phyloP scores from a whole-genome alignment of 2,797 vertebrate species.

The Harpagifer antarcticus region DNA sequence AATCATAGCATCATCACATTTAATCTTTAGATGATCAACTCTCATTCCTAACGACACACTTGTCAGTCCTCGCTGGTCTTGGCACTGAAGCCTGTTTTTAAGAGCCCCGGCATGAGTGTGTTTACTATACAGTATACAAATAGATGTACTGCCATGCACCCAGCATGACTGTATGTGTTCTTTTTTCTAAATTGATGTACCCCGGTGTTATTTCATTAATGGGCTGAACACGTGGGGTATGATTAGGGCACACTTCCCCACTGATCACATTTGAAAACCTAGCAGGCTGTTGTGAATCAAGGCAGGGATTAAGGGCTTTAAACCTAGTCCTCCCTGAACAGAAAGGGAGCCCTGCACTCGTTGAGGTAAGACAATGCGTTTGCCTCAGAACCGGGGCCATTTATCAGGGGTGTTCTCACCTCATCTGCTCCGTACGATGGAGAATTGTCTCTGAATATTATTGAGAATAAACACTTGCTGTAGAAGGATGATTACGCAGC shows the following conservation, averaged over 20 bases:
- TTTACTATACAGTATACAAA: conserved; percentile 37
- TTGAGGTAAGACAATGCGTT: conserved; percentile 68
- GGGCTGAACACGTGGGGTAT: conserved; percentile 41
- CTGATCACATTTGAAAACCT: conserved; percentile 78
- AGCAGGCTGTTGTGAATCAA: conserved; percentile 77
- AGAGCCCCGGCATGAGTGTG: conserved; percentile 18
- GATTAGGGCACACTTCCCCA: conserved; percentile 61
- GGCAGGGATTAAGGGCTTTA: conserved; percentile 80
- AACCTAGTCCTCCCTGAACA: conserved; percentile 68
- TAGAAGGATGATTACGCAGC: conserved; percentile 42
- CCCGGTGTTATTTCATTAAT: conserved; percentile 42
- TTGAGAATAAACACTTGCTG: conserved; percentile 27
- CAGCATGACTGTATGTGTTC: conserved; percentile 21
- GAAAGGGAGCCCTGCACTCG: conserved; percentile 57
- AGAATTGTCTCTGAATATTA: conserved; percentile 45
- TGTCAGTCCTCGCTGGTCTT: conserved; percentile 35
- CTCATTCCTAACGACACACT: conserved; percentile 1
- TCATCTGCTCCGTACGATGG: conserved; percentile 33
- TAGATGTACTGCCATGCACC: conserved; percentile 21
- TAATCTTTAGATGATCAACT: conserved; percentile 9
- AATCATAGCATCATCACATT: conserved; percentile 20
- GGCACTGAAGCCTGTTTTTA: conserved; percentile 50
- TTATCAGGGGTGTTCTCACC: conserved; percentile 58
- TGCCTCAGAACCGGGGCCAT: conserved; percentile 55
- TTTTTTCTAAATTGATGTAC: conserved; percentile 31